Percentiles rank a stretch among this genome's conserved stretches.
Conservation (phyloP, 2,888 invertebrate species). For the Eudasyphora cyanicolor region DNA sequence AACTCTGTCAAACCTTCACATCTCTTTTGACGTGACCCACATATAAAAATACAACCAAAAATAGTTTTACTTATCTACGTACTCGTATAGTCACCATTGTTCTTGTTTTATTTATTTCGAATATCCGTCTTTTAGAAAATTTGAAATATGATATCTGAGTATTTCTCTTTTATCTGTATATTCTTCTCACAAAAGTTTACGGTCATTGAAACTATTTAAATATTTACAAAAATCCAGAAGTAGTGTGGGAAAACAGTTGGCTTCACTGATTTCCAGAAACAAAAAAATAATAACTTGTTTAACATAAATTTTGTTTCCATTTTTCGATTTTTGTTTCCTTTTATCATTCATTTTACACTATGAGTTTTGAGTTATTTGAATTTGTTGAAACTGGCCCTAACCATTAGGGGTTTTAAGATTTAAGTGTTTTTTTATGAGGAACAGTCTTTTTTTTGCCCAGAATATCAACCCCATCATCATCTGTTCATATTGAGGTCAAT, state of each 20-base stretch:
- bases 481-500: neutral
- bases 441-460: neutral
- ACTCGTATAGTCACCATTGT: too few species aligned
- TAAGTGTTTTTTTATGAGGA: neutral
- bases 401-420: neutral
- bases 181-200: too few species aligned
- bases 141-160: too few species aligned
- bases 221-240: neutral
- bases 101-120: too few species aligned
- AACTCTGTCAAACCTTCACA: too few species aligned
- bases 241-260: neutral
- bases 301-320: neutral
- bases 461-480: neutral
- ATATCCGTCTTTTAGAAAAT: too few species aligned
- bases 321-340: neutral
- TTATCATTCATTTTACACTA: neutral
- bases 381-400: neutral
- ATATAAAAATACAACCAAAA: too few species aligned
- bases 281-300: too few species aligned
- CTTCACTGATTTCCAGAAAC: neutral
- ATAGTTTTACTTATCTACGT: too few species aligned
- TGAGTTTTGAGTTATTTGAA: neutral
- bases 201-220: slow-evolving; percentile 7
- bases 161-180: too few species aligned
- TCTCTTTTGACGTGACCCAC: too few species aligned